phyloP scores from a whole-genome alignment of 2,797 vertebrate genomes.

The Poeciliopsis turneri region DNA sequence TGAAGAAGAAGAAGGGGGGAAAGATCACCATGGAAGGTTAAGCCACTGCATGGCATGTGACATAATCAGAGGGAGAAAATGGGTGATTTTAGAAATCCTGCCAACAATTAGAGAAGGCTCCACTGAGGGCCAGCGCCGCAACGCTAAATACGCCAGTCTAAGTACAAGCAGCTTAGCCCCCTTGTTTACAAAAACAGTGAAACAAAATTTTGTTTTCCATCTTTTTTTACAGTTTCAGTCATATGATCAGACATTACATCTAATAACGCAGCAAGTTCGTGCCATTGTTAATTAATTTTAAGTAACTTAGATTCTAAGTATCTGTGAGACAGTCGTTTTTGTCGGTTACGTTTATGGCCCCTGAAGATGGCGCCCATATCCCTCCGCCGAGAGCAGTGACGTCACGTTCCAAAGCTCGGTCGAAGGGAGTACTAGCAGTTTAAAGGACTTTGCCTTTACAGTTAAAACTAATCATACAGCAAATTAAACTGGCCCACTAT shows the following conservation, averaged over 20 bases:
- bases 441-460: not conserved
- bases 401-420: not conserved
- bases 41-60: not conserved
- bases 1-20: not conserved
- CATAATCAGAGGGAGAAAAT: not conserved
- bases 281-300: no score
- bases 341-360: no score
- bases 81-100: not conserved
- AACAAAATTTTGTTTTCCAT: no score
- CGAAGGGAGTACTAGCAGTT: not conserved
- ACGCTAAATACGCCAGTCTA: not conserved
- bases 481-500: not conserved
- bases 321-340: no score
- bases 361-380: no score
- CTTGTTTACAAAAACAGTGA: no score
- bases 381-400: no score
- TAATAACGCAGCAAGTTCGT: no score
- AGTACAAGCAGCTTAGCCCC: not conserved
- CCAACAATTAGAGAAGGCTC: not conserved
- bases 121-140: not conserved
- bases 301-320: no score
- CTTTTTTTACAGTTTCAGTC: no score
- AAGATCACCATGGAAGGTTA: not conserved
- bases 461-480: not conserved
- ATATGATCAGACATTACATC: no score